phyloP scores from a whole-genome alignment of 2,888 invertebrate genomes.

The Aporophyla nigra region DNA sequence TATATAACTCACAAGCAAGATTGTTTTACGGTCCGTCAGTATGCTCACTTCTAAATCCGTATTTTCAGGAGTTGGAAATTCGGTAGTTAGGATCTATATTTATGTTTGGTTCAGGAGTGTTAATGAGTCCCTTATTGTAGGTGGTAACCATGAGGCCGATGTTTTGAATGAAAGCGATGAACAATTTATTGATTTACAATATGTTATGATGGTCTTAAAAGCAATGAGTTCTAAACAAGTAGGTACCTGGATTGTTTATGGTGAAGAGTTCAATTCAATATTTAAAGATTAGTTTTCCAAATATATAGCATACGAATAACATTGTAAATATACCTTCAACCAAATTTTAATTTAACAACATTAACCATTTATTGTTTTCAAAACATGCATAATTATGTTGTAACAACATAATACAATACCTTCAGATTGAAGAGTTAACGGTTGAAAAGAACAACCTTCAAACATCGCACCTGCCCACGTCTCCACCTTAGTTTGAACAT shows the following conservation, averaged over 20 bases:
- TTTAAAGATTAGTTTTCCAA: not conserved
- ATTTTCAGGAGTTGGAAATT: conserved; percentile 69
- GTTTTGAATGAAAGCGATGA: conserved; percentile 63
- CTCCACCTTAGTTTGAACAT: conserved; percentile 43
- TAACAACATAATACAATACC: conserved; percentile 26
- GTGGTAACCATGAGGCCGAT: conserved; percentile 64
- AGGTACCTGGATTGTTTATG: not conserved
- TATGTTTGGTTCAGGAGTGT: conserved; percentile 69
- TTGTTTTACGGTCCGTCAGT: conserved; percentile 25
- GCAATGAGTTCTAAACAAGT: not conserved
- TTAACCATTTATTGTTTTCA: conserved; percentile 26
- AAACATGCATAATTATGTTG: conserved; percentile 32
- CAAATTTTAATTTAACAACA: not conserved
- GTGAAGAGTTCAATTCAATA: not conserved
- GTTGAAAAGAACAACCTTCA: conserved; percentile 54
- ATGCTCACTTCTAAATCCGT: conserved; percentile 65
- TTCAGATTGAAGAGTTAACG: conserved; percentile 34
- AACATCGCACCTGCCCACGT: conserved; percentile 60
- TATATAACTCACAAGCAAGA: conserved; percentile 33
- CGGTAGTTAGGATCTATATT: conserved; percentile 69
- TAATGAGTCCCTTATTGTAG: conserved; percentile 71
- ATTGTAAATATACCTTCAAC: not conserved
- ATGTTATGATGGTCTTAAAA: conserved; percentile 1
- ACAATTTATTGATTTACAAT: conserved; percentile 62
- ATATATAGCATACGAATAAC: not conserved